Conservation (phyloP, 2,113 vertebrate genomes). For the Cynopterus brachyotis region DNA sequence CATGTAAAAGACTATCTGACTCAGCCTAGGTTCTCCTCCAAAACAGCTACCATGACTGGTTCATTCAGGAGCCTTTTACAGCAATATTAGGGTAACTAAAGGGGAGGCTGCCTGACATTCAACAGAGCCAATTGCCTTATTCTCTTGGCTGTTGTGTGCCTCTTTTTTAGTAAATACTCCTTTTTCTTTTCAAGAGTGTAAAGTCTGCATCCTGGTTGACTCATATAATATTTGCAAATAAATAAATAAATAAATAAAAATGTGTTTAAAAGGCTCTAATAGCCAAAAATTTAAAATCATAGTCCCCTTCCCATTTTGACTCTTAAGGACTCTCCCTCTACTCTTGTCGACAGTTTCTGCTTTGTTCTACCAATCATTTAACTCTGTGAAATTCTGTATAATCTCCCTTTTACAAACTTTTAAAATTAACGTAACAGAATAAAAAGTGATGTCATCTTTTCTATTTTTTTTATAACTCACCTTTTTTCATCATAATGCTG, state of each 20-base stretch:
- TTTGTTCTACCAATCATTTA: neutral
- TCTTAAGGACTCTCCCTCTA: neutral
- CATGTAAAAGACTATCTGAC: neutral
- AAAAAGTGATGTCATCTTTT: neutral
- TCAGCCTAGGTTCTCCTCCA: neutral
- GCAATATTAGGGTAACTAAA: no score
- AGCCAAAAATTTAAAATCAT: neutral
- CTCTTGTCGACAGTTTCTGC: neutral
- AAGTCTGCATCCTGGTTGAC: neutral
- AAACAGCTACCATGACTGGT: neutral
- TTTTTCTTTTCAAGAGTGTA: neutral
- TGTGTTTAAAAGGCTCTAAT: neutral
- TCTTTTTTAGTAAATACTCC: neutral
- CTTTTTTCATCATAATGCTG: neutral
- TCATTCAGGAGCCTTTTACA: neutral
- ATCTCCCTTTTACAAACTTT: neutral
- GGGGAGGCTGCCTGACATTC: neutral
- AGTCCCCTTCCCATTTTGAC: neutral
- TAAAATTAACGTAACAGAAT: neutral
- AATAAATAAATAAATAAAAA: no score
- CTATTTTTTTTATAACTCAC: neutral
- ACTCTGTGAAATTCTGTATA: neutral
- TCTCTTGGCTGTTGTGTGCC: neutral
- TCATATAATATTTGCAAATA: neutral
- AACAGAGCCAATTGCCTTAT: neutral